phyloP scores from a whole-genome alignment of 2,113 vertebrate species.

The Podarcis cretensis region DNA sequence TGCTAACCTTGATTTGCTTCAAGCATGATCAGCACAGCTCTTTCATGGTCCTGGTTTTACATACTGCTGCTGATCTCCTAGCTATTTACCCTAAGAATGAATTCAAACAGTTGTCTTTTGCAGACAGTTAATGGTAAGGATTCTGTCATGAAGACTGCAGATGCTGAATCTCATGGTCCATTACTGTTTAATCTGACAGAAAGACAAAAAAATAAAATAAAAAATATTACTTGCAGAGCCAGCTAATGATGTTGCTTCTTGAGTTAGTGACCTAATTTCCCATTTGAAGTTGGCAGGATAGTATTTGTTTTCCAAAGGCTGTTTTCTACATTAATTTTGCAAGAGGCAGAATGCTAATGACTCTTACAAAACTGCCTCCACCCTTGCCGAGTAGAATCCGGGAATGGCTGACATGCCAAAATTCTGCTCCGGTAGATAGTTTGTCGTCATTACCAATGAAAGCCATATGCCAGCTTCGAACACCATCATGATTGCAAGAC shows the following conservation, averaged over 20 bases:
- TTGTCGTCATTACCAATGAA: not conserved
- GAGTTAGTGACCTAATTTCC: slow-evolving; percentile 25
- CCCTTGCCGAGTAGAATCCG: not conserved
- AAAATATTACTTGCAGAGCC: not conserved
- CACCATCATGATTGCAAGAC: too few species aligned
- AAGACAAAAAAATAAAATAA: not conserved
- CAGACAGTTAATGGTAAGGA: not conserved
- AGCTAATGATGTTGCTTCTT: slow-evolving; percentile 16
- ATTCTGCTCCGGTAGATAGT: not conserved
- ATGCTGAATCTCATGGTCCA: not conserved
- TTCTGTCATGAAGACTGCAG: not conserved
- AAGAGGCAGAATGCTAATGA: not conserved
- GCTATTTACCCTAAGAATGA: slow-evolving; percentile 5
- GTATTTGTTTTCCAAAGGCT: not conserved
- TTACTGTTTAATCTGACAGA: slow-evolving; percentile 14
- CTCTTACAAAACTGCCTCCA: not conserved
- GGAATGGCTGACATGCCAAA: not conserved
- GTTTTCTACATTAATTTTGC: slow-evolving; percentile 23
- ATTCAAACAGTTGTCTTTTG: not conserved
- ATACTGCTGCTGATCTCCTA: not conserved
- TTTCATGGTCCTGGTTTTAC: not conserved
- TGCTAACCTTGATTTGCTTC: not conserved
- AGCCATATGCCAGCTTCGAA: not conserved
- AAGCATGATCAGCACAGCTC: not conserved
- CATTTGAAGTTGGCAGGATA: slow-evolving; percentile 3